A percentile compares a stretch with the other conserved stretches of the same genome.
Conservation (phyloP, 2,888 invertebrate genomes). For the Cantharis rustica region DNA sequence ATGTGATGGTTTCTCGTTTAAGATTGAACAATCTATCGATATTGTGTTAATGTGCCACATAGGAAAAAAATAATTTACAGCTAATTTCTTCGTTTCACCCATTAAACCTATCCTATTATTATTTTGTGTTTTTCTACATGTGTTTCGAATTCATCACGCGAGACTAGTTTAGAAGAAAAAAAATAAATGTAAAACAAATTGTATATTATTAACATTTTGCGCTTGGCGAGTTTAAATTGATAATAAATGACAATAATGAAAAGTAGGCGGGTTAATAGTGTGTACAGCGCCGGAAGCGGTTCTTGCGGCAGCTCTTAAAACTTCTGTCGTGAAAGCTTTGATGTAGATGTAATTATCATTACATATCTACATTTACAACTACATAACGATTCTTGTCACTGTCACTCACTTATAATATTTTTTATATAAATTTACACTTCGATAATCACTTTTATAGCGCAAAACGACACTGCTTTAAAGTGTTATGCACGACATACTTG, state of each 20-base stretch:
- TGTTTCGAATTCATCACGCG: constrained; percentile 42
- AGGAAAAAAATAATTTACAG: constrained; percentile 37
- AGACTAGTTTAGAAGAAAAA: constrained; percentile 36
- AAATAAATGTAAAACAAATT: constrained; percentile 53
- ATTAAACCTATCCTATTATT: constrained; percentile 36
- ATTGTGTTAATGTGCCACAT: neutral
- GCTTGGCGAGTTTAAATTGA: constrained; percentile 55
- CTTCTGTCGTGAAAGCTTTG: constrained; percentile 37
- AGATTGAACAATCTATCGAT: neutral
- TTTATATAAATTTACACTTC: constrained; percentile 2
- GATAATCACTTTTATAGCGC: neutral
- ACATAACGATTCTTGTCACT: constrained; percentile 40
- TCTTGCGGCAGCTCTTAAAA: constrained; percentile 45
- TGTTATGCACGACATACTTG: neutral
- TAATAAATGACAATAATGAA: constrained; percentile 58
- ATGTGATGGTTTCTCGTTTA: neutral
- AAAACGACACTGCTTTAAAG: neutral
- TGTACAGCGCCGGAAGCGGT: constrained; percentile 51
- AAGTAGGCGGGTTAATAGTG: constrained; percentile 51
- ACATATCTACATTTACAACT: constrained; percentile 41
- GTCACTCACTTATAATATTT: constrained; percentile 32
- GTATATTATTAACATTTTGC: constrained; percentile 56
- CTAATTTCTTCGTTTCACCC: constrained; percentile 45
- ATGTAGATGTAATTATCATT: constrained; percentile 35
- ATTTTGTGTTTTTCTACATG: constrained; percentile 38